Evolutionary conservation across 2,797 vertebrate genomes (phyloP).

Genomic region (Rhinoraja longicauda): DNA sequence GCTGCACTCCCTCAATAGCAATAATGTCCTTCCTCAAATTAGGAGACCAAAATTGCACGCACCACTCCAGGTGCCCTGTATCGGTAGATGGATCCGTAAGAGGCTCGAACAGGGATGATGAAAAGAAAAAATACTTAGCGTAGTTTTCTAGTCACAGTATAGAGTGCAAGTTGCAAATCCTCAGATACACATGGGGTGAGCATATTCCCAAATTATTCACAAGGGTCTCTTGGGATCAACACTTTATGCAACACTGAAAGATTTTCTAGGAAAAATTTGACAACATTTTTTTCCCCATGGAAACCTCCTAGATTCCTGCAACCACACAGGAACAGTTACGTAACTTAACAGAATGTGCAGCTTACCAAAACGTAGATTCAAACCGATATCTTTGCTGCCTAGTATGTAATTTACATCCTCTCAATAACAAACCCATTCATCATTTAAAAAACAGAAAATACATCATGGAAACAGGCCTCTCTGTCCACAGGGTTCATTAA

Average conservation of each 20-base stretch:
- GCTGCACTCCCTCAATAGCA: too few relatives aligned
- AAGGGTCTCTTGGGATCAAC: not conserved
- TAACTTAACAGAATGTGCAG: not conserved
- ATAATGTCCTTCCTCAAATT: too few relatives aligned
- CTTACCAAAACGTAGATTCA: not conserved
- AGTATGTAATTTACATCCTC: not conserved
- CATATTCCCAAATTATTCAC: not conserved
- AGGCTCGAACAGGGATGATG: not conserved
- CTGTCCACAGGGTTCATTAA: too few relatives aligned
- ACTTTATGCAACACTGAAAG: not conserved
- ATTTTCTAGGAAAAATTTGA: not conserved
- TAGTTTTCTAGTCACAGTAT: not conserved
- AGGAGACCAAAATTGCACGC: too few relatives aligned
- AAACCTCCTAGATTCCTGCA: not conserved
- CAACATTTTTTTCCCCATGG: not conserved
- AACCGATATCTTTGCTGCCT: not conserved
- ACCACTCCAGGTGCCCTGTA: too few relatives aligned
- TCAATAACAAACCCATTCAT: not conserved
- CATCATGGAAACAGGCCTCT: too few relatives aligned
- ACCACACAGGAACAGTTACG: too few relatives aligned
- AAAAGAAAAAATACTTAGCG: not conserved
- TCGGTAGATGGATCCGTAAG: not conserved
- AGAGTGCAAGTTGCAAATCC: not conserved
- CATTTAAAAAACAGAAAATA: too few relatives aligned
- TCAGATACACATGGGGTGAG: not conserved